Evolutionary conservation across 2,113 vertebrate genomes (phyloP), one percentile per base, ranked within the genome.

Genomic region (Paraplagusia blochii): DNA sequence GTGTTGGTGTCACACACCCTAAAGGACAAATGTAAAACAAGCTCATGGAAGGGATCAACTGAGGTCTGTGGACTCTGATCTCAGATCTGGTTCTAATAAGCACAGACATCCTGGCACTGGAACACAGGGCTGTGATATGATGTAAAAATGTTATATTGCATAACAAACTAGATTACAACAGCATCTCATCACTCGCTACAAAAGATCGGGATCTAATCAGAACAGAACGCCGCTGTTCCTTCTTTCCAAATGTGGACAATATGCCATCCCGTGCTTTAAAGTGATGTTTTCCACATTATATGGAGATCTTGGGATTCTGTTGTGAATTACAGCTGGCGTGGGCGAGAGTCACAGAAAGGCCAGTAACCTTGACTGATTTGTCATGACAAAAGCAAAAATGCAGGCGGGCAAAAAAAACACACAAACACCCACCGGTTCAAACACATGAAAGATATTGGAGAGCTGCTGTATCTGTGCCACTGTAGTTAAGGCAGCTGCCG

Each of bases 141-240:
- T 51, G 49, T 62, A 65, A 52, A 67, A 60, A 69, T 72, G 61
- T 63, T 43, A 74, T 51, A 58, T 74, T 67, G 63, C 61, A 53
- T 66, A 72, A 69, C 61, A 63, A 64, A 74, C 52, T 58, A 50
- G 49, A 79, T 72, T 61, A 64, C 14, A 73, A 67, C 62, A 69
- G 39, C 56, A 61, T 76, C 42, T 62, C 56, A 63, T 73, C 80
- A 62, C 48, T 45, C 64, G 47, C 60, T 54, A 29, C 70, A 74
- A 51, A 72, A 49, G 61, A 63, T 68, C 62, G 16, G 50, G 29
- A 11, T 60, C 39, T 60, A 69, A 77, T 73, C 66, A 69, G 51
- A 80, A 72, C 66, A n/a, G n/a, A n/a, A 49, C 36, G 70, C 59
- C 66, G 70, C 76, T 63, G 54, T 69, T 69, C 60, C 68, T n/a